Percentiles rank a stretch among this genome's conserved stretches.
Conservation (phyloP, 1,140 invertebrate genomes). For the Pseudomyrmex concolor region DNA sequence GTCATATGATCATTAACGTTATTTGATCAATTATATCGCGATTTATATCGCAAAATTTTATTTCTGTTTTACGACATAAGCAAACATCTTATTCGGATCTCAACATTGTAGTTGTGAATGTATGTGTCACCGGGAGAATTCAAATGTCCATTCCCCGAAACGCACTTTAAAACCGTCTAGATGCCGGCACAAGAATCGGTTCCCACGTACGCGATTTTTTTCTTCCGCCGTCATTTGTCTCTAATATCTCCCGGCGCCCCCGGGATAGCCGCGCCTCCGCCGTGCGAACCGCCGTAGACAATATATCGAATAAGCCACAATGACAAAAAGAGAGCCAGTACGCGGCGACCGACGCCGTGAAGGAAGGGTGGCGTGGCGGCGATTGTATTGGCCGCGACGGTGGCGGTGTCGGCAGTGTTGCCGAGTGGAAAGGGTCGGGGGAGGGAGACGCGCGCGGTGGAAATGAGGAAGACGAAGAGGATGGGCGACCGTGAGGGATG, state of each 20-base stretch:
- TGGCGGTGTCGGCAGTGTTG: conserved; percentile 66
- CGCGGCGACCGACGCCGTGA: conserved; percentile 67
- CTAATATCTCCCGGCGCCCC: conserved; percentile 81
- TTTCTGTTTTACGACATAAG: background rate
- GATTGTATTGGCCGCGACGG: conserved; percentile 59
- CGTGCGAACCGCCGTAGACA: conserved; percentile 72
- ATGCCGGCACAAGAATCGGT: conserved; percentile 50
- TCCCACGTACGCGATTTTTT: conserved; percentile 82
- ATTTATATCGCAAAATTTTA: conserved; percentile 1
- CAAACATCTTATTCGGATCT: conserved; percentile 18
- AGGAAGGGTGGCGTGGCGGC: conserved; percentile 69
- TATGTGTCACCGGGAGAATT: conserved; percentile 14
- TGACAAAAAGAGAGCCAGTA: conserved; percentile 82
- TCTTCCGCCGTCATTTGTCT: conserved; percentile 84
- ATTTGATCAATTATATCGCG: too few species aligned
- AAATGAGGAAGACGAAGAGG: conserved; percentile 58
- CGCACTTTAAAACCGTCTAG: conserved; percentile 42
- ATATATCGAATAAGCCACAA: conserved; percentile 84
- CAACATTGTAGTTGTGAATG: conserved; percentile 23
- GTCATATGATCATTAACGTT: background rate
- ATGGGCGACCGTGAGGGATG: conserved; percentile 52
- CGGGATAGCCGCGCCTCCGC: conserved; percentile 64
- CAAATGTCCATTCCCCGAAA: conserved; percentile 27
- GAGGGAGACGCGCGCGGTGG: conserved; percentile 47
- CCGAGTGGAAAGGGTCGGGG: conserved; percentile 60